These are phyloP conservation scores for Leptinotarsa haldemani DNA, from an alignment of 2,888 invertebrate genomes.

Conservation along the genomic window DNA sequence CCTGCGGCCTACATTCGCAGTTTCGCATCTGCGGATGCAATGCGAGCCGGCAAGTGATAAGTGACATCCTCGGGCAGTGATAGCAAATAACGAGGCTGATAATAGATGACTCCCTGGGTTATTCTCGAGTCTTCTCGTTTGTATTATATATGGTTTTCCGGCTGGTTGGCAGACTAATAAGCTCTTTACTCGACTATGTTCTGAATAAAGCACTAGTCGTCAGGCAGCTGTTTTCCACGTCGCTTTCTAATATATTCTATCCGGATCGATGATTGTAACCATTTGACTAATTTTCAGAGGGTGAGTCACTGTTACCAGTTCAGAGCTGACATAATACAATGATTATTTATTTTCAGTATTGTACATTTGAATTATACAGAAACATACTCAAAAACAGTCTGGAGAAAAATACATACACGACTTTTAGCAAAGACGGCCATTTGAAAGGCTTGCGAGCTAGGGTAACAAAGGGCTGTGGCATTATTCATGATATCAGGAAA, in stretches of 20 bases:
- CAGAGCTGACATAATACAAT: too few species aligned
- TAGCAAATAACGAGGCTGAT: constrained; percentile 45
- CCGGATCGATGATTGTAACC: too few species aligned
- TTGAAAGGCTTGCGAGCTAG: too few species aligned
- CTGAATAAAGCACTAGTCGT: constrained; percentile 35
- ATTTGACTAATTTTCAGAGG: too few species aligned
- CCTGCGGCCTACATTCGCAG: constrained; percentile 21
- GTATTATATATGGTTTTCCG: constrained; percentile 38
- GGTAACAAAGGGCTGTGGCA: too few species aligned
- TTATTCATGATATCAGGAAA: too few species aligned
- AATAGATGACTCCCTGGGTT: constrained; percentile 45
- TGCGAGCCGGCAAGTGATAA: constrained; percentile 38
- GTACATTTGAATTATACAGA: too few species aligned
- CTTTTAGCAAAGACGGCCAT: too few species aligned
- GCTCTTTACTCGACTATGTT: constrained; percentile 28
- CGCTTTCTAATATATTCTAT: background rate
- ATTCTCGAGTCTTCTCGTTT: constrained; percentile 31
- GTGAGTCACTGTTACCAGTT: too few species aligned
- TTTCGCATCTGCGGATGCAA: constrained; percentile 19
- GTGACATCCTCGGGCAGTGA: constrained; percentile 45
- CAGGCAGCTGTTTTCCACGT: constrained; percentile 30
- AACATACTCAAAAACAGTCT: too few species aligned
- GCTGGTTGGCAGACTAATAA: constrained; percentile 37
- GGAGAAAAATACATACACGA: too few species aligned
- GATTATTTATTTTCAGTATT: too few species aligned